Evolutionary conservation across 2,113 vertebrate species (phyloP), one percentile per base, ranked within the genome.

Genomic region (Siphamia tubifer): DNA sequence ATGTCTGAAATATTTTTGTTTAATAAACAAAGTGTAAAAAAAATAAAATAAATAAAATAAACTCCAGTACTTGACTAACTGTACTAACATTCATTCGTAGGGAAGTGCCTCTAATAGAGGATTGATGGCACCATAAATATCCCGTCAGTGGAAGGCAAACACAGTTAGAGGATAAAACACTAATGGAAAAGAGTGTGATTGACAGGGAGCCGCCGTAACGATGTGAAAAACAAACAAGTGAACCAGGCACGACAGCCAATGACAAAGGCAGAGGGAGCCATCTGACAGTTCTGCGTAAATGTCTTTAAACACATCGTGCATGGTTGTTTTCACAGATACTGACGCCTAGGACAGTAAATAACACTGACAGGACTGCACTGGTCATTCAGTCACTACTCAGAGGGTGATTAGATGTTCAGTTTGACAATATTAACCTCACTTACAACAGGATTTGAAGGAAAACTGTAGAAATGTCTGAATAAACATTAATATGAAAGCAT

Each of bases 161-260:
- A 81, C n/a, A 45, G 27, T 13, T 16, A 34, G 69, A 27, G 39
- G 43, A 61, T 61, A 62, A 79, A 78, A 40, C 48, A 3, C 1
- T 10, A 15, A 39, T 17, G 24, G 23, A 27, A 24, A 53, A 40
- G 19, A 28, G 21, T 30, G 17, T 51, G 79, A 86, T 79, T 87
- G 84, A 87, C 74, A 61, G 28, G 44, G 6, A 16, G 21, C 38
- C 0, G 48, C 34, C 44, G 51, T 65, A 55, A 82, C 70, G 15
- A 62, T 90, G 87, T 82, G 86, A 90, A 89, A 82, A 60, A 44
- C 75, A 87, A 87, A 90, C 74, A 77, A 9, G 34, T 8, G 49
- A 64, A 21, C 11, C 4, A 25, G 39, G 20, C 16, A 28, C 15
- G 27, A 30, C 47, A 43, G 53, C 27, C 35, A 48, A 35, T 51